These are phyloP conservation scores for Aporophyla nigra DNA, from an alignment of 2,888 invertebrate species.

Conservation along the genomic window DNA sequence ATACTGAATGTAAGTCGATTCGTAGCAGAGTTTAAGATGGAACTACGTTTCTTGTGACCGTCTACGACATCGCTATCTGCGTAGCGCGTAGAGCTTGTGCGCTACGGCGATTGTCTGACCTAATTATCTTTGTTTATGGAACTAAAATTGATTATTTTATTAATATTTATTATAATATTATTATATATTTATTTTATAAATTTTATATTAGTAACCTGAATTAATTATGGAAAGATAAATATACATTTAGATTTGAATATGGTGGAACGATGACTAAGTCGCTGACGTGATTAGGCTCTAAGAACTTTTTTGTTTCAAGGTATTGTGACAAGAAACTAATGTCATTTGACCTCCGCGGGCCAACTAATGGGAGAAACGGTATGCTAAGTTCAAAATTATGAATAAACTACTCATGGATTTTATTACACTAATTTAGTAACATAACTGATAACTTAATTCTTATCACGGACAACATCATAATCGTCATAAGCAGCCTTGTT, in stretches of 20 bases:
- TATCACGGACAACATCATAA: not conserved
- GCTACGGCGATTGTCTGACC: conserved; percentile 35
- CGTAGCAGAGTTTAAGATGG: conserved; percentile 23
- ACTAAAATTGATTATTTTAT: not conserved
- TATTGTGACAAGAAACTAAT: conserved; percentile 6
- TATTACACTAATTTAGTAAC: not conserved
- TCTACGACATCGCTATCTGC: conserved; percentile 40
- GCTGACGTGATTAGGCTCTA: conserved; percentile 1
- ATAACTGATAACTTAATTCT: not conserved
- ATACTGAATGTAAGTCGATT: not conserved
- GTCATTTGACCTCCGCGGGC: not conserved
- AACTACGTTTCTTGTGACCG: conserved; percentile 11
- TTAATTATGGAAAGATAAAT: not conserved
- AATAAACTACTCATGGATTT: not conserved
- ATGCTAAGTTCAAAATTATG: no score
- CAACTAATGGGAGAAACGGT: not conserved
- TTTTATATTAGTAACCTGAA: no score
- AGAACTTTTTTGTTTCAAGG: conserved; percentile 10
- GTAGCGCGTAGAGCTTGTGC: conserved; percentile 51
- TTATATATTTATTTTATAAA: no score
- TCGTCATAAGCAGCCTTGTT: not conserved
- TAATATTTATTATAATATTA: not conserved
- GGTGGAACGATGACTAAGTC: not conserved
- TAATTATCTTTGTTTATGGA: conserved; percentile 9
- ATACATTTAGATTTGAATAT: not conserved